Evolutionary conservation across 2,888 invertebrate genomes (phyloP).

Genomic region (Heteromurus nitidus): DNA sequence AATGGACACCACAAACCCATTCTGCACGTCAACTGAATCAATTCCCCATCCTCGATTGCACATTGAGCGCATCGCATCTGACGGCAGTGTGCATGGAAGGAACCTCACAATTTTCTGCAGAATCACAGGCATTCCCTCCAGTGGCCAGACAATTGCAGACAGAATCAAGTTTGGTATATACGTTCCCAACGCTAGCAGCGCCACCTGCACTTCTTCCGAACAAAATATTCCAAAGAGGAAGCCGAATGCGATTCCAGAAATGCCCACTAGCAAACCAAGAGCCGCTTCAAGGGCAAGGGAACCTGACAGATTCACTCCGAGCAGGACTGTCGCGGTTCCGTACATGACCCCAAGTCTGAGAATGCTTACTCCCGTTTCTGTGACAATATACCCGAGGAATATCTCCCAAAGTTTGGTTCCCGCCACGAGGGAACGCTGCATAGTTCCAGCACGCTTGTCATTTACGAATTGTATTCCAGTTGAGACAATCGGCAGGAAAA

Average conservation of each 20-base stretch:
- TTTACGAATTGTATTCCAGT: neutral
- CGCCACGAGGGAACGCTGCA: neutral
- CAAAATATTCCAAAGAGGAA: neutral
- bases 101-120: neutral
- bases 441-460: neutral
- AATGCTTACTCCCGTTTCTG: neutral
- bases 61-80: neutral
- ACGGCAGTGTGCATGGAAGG: neutral
- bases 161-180: neutral
- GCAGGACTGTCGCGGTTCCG: neutral
- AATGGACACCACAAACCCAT: too few relatives aligned
- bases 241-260: neutral
- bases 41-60: neutral
- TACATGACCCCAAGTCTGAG: neutral
- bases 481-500: neutral
- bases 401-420: neutral
- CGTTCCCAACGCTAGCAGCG: neutral
- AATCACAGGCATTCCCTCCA: slow-evolving; percentile 4
- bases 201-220: neutral
- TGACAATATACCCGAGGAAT: neutral
- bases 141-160: neutral
- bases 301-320: neutral
- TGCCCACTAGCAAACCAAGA: neutral
- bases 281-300: neutral
- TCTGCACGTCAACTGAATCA: too few relatives aligned